phyloP scores from a whole-genome alignment of 2,797 vertebrate genomes.

The Pipistrellus pipistrellus region DNA sequence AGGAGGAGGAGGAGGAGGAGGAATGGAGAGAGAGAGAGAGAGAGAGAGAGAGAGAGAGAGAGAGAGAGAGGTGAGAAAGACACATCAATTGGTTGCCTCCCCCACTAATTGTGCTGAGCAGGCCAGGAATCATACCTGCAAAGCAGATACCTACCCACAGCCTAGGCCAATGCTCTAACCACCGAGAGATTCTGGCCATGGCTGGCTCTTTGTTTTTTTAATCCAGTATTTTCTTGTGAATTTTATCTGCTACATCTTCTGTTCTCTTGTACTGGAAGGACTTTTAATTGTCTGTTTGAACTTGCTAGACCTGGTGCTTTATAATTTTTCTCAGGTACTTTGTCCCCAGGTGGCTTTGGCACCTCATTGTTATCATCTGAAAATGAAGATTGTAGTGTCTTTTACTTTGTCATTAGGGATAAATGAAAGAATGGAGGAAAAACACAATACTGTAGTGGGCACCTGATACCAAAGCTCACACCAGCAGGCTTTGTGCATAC shows the following conservation, averaged over 20 bases:
- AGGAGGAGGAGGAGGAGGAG: too few species aligned
- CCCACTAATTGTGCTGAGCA: too few species aligned
- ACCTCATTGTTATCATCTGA: background rate
- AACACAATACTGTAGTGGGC: background rate
- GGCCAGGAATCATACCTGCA: too few species aligned
- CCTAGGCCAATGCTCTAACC: too few species aligned
- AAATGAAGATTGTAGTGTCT: background rate
- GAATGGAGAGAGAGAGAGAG: too few species aligned
- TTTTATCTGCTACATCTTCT: background rate
- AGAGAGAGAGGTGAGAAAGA: too few species aligned
- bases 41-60: too few species aligned
- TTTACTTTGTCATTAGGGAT: background rate
- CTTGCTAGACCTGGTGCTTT: background rate
- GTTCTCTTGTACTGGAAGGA: background rate
- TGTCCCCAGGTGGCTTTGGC: background rate
- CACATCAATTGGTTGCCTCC: too few species aligned
- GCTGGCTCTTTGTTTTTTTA: background rate
- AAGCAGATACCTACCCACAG: too few species aligned
- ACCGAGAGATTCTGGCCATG: too few species aligned
- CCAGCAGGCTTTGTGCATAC: background rate
- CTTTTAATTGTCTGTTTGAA: background rate
- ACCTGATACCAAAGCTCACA: background rate
- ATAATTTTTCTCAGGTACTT: background rate
- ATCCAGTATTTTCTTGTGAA: background rate
- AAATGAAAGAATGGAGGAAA: background rate